Evolutionary conservation across 2,888 invertebrate genomes (phyloP), one percentile per base, ranked within the genome.

Genomic region (Heteromurus nitidus): DNA sequence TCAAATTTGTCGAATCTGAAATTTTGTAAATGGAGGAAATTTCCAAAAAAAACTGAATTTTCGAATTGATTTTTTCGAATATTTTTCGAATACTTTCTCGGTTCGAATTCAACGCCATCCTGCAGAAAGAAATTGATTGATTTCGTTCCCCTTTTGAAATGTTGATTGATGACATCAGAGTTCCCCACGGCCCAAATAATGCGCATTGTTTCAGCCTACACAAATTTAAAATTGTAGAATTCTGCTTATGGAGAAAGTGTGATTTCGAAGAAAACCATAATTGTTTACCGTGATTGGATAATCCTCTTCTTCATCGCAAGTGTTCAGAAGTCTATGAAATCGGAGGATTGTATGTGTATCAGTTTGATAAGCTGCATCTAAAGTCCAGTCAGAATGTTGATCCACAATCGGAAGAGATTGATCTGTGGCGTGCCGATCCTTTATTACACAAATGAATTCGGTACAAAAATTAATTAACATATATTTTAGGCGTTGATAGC

Each of bases 131-230:
- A 50, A 50, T 68, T 68, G 2, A 50, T 2, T 30, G 68, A 50
- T 18, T 28, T 50, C 5, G 50, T 50, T n/a, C 68, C 68, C 16
- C 44, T n/a, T 28, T n/a, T n/a, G n/a, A n/a, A n/a, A 91, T 9
- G 90, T 30, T 50, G 50, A 2, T 2, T 16, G 1, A 68, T 26
- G 1, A 31, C 53, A 20, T 68, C 68, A 9, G 26, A 30, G 11
- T 26, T 18, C 2, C 68, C 68, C 28, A 68, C 90, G 0, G 95
- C 93, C 95, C 95, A 96, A 26, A 95, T 92, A 0, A 96, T 92
- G 88, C 94, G 92, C 3, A 94, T 92, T 5, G 95, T 95, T 88
- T 95, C 95, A 28, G 22, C 53, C 68, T 68, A 50, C n/a, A n/a
- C n/a, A n/a, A n/a, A n/a, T 13, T 64, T 7, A 5, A 11, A n/a